A percentile compares a stretch with the other conserved stretches of the same genome.
These are phyloP conservation scores for Drosophila nr. fundita DNA, from an alignment of 2,888 invertebrate species.

Conservation along the genomic window DNA sequence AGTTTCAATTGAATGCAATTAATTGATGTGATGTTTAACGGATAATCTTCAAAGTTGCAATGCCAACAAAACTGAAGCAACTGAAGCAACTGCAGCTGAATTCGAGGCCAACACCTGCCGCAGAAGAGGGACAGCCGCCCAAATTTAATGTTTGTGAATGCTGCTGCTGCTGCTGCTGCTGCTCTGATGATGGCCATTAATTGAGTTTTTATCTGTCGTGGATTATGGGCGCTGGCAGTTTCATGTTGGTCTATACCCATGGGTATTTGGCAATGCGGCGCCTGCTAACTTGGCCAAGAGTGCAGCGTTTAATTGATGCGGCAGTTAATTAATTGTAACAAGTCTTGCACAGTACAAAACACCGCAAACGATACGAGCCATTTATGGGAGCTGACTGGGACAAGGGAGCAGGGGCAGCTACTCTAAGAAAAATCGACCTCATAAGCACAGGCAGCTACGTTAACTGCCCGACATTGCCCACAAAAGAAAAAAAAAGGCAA, in stretches of 20 bases:
- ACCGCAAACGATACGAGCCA: constrained; percentile 60
- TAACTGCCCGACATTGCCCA: constrained; percentile 55
- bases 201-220: constrained; percentile 72
- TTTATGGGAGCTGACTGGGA: constrained; percentile 56
- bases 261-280: constrained; percentile 58
- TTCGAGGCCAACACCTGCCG: constrained; percentile 20
- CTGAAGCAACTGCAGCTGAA: constrained; percentile 5
- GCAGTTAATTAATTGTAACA: constrained; percentile 79
- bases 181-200: constrained; percentile 62
- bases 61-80: constrained; percentile 3
- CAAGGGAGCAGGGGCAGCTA: not conserved
- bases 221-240: constrained; percentile 58
- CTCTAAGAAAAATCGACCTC: constrained; percentile 61
- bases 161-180: constrained; percentile 12
- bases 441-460: constrained; percentile 69
- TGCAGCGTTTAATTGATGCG: constrained; percentile 71
- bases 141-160: constrained; percentile 35
- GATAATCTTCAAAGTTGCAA: not conserved
- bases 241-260: constrained; percentile 38
- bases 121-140: not conserved
- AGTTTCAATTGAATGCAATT: constrained; percentile 2
- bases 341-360: constrained; percentile 63
- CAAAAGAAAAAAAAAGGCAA: constrained; percentile 8
- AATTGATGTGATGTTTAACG: not conserved
- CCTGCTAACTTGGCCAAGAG: constrained; percentile 41